Evolutionary conservation across 2,113 vertebrate genomes (phyloP), one percentile per base, ranked within the genome.

Genomic region (Apodemus sylvaticus): DNA sequence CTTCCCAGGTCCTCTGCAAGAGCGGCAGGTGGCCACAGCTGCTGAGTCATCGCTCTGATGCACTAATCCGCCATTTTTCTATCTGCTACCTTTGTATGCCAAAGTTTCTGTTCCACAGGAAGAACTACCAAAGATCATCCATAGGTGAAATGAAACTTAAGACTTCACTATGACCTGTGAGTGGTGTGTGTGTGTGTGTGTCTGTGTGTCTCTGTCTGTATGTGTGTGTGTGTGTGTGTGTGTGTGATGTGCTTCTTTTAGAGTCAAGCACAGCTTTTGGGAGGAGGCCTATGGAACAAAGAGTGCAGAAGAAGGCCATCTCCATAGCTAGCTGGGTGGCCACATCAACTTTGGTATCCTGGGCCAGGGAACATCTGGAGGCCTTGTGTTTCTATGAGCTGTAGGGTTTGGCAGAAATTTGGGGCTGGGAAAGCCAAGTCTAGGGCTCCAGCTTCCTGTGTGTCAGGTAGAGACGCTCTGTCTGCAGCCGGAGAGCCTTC

Each of bases 51-150:
- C 73, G 42, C 9, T 31, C 16, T 53, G 36, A 36, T 31, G 8
- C 77, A 31, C 48, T 13, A 42, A 34, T 22, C 12, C 14, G 16
- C 20, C 7, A 2, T n/a, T 89, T 70, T 85, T n/a, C 55, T 42
- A 7, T 76, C 16, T 19, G 58, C 36, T 70, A 71, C 48, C 70
- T 90, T 74, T 39, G 45, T 6, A 39, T 26, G 42, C 91, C 58
- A 34, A 29, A 96, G 68, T 93, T 96, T 82, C 39, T 70, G 70
- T 71, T 76, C 42, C 13, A 34, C n/a, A 88, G 71, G 88, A 89
- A 91, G 93, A 79, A 60, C 24, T 66, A 86, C 26, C 11, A 81
- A 79, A 79, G 64, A 19, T 5, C 60, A 70, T 20, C 20, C 12
- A 34, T 68, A 60, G 16, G 85, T 79, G n/a, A 79, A 34, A 70